A percentile compares a stretch with the other conserved stretches of the same genome.
These are phyloP conservation scores for Pogonognathellus flavescens DNA, from an alignment of 1,140 invertebrate species.

Conservation along the genomic window DNA sequence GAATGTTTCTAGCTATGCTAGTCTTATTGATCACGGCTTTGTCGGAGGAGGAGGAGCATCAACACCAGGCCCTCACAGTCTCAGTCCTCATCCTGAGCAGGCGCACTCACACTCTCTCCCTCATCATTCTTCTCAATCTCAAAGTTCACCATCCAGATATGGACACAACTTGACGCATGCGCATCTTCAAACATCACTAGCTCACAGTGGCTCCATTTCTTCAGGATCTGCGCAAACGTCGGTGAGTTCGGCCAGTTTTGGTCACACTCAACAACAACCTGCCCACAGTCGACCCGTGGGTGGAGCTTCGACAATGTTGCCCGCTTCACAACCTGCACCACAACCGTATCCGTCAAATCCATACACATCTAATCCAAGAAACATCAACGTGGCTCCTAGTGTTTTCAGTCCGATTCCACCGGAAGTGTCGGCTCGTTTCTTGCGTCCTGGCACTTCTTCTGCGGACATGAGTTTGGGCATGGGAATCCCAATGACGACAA, in stretches of 20 bases:
- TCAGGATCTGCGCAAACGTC: neutral
- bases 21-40: constrained; percentile 3
- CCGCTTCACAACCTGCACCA: constrained; percentile 47
- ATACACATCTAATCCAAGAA: constrained; percentile 62
- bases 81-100: constrained; percentile 41
- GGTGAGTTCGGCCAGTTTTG: constrained; percentile 13
- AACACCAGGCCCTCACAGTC: neutral
- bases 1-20: neutral
- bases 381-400: constrained; percentile 63
- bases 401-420: constrained; percentile 56
- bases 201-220: constrained; percentile 53
- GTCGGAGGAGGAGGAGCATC: neutral
- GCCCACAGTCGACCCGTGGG: constrained; percentile 4
- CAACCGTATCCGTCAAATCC: constrained; percentile 61
- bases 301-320: neutral
- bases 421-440: constrained; percentile 26
- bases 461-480: neutral
- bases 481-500: neutral
- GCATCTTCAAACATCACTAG: constrained; percentile 18
- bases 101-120: constrained; percentile 44
- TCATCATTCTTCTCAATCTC: constrained; percentile 27
- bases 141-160: constrained; percentile 23
- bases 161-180: constrained; percentile 33
- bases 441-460: neutral
- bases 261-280: constrained; percentile 9